Evolutionary conservation across 2,888 invertebrate species (phyloP).

Genomic region (Macrosiphum euphorbiae): DNA sequence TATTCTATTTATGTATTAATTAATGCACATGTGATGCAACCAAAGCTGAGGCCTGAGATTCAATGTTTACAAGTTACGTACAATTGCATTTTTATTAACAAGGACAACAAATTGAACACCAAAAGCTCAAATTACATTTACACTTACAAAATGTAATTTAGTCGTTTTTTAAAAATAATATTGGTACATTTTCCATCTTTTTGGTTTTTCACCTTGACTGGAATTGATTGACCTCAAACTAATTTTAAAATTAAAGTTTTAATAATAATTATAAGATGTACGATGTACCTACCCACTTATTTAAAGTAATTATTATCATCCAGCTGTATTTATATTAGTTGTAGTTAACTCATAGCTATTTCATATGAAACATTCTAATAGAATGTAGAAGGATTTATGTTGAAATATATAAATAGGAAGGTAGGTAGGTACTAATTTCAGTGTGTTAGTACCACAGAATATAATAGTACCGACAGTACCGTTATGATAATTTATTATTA

Average conservation of each 20-base stretch:
- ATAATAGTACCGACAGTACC: not conserved
- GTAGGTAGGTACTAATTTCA: not conserved
- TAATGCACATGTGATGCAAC: not conserved
- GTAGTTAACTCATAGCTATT: not conserved
- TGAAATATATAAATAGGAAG: not conserved
- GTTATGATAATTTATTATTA: not conserved
- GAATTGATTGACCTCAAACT: not conserved
- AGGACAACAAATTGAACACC: not conserved
- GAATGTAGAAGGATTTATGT: not conserved
- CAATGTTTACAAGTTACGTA: not conserved
- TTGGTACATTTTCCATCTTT: not conserved
- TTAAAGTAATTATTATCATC: not conserved
- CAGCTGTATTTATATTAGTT: not conserved
- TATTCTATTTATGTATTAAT: slow-evolving; percentile 1
- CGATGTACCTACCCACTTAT: not conserved
- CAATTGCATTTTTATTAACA: slow-evolving; percentile 14
- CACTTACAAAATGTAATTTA: not conserved
- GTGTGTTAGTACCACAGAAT: not conserved
- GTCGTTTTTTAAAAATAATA: not conserved
- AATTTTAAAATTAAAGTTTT: not conserved
- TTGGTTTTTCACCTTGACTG: not conserved
- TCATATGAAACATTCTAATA: not conserved
- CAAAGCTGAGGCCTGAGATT: not conserved
- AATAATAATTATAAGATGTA: not conserved
- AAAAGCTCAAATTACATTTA: not conserved